Evolutionary conservation across 2,113 vertebrate genomes (phyloP).

Genomic region (Centropus unirufus): DNA sequence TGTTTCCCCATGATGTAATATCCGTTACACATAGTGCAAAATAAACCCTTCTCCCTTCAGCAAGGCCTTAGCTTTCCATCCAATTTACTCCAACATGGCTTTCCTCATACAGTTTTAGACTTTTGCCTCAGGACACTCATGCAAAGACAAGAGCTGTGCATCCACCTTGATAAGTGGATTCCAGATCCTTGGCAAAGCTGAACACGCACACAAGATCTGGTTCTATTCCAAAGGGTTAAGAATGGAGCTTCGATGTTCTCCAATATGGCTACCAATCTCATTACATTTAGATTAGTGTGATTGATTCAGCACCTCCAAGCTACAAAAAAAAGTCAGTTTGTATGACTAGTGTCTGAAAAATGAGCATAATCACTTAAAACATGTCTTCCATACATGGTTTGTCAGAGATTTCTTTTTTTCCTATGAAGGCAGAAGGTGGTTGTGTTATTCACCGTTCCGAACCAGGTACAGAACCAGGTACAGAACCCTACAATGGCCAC

Average conservation of each 20-base stretch:
- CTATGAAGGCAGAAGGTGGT: slow-evolving; percentile 47
- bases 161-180: not conserved
- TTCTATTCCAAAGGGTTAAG: not conserved
- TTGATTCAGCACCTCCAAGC: slow-evolving; percentile 38
- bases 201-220: not conserved
- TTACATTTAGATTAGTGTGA: slow-evolving; percentile 13
- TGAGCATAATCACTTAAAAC: not conserved
- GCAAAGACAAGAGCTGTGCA: slow-evolving; percentile 23
- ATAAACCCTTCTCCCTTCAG: not conserved
- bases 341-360: not conserved
- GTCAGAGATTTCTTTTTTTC: slow-evolving; percentile 30
- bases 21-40: slow-evolving; percentile 9
- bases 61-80: not conserved
- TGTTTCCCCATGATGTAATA: not conserved
- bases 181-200: not conserved
- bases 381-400: not conserved
- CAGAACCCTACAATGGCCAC: slow-evolving; percentile 16
- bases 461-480: slow-evolving; percentile 31
- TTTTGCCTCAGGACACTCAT: not conserved
- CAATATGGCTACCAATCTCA: slow-evolving; percentile 18
- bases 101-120: not conserved
- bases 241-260: slow-evolving; percentile 8
- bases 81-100: not conserved
- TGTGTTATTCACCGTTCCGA: slow-evolving; percentile 34
- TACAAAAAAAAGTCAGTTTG: slow-evolving; percentile 43